phyloP scores from a whole-genome alignment of 2,888 invertebrate genomes.

The Acronicta psi region DNA sequence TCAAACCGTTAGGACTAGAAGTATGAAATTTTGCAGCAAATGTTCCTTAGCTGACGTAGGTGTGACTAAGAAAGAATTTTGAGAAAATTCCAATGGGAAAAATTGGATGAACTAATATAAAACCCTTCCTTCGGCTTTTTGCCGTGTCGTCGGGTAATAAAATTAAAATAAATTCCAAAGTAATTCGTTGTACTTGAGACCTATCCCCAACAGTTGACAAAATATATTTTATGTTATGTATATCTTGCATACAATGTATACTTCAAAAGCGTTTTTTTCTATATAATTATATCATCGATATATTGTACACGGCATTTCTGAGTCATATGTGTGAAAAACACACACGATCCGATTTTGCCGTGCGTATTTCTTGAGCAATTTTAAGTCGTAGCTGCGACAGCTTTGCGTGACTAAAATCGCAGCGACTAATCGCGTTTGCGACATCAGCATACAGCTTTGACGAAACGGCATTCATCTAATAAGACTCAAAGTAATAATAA shows the following conservation, averaged over 20 bases:
- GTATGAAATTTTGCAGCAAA: too few relatives aligned
- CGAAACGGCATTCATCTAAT: conserved; percentile 24
- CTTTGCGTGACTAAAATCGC: conserved; percentile 18
- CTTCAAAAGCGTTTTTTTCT: conserved; percentile 79
- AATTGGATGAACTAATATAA: too few relatives aligned
- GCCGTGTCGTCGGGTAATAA: neutral
- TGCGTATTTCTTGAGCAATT: conserved; percentile 50
- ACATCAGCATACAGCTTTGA: conserved; percentile 19
- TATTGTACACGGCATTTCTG: conserved; percentile 59
- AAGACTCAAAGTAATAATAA: conserved; percentile 34
- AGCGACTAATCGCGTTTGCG: conserved; percentile 36
- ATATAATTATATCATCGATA: conserved; percentile 67
- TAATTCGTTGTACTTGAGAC: neutral
- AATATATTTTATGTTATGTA: conserved; percentile 49
- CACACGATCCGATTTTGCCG: conserved; percentile 24
- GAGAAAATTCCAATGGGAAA: too few relatives aligned
- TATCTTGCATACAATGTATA: conserved; percentile 81
- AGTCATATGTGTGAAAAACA: conserved; percentile 45
- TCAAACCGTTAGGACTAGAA: too few relatives aligned
- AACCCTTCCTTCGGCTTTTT: too few relatives aligned
- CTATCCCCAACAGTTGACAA: conserved; percentile 6
- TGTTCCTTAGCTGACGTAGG: too few relatives aligned
- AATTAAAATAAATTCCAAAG: neutral
- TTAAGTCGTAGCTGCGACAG: conserved; percentile 16
- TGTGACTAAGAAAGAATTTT: too few relatives aligned